Evolutionary conservation across 2,888 invertebrate genomes (phyloP).

Genomic region (Cheilosia vernalis): DNA sequence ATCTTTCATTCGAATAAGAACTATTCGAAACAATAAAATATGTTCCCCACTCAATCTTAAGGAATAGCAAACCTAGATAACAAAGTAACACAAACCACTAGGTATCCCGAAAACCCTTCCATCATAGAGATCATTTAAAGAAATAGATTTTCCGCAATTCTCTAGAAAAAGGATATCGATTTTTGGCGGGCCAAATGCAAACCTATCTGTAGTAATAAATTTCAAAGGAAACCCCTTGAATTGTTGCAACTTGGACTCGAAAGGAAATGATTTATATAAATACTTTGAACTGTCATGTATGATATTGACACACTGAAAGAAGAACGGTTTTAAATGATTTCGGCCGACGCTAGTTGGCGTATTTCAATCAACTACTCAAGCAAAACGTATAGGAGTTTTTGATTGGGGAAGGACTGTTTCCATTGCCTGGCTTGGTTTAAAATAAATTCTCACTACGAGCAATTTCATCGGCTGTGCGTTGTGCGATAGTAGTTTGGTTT

Average conservation of each 20-base stretch:
- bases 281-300: conserved; percentile 13
- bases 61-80: conserved; percentile 7
- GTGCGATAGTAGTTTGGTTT: too few relatives aligned
- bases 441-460: too few relatives aligned
- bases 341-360: not conserved
- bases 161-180: conserved; percentile 17
- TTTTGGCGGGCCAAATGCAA: conserved; percentile 29
- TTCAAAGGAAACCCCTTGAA: conserved; percentile 22
- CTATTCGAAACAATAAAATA: conserved; percentile 46
- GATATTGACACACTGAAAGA: conserved; percentile 28
- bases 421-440: too few relatives aligned
- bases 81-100: not conserved
- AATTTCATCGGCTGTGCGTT: too few relatives aligned
- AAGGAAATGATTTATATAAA: conserved; percentile 49
- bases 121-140: conserved; percentile 44
- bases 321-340: conserved; percentile 17
- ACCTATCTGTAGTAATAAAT: conserved; percentile 51
- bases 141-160: conserved; percentile 36
- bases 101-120: conserved; percentile 2
- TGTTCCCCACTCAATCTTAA: conserved; percentile 20
- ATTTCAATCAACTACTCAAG: too few relatives aligned
- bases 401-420: too few relatives aligned
- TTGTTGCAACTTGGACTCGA: conserved; percentile 29
- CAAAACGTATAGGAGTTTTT: too few relatives aligned
- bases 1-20: conserved; percentile 24